Evolutionary conservation across 2,797 vertebrate species (phyloP), one percentile per base, ranked within the genome.

Genomic region (Bovichtus variegatus): DNA sequence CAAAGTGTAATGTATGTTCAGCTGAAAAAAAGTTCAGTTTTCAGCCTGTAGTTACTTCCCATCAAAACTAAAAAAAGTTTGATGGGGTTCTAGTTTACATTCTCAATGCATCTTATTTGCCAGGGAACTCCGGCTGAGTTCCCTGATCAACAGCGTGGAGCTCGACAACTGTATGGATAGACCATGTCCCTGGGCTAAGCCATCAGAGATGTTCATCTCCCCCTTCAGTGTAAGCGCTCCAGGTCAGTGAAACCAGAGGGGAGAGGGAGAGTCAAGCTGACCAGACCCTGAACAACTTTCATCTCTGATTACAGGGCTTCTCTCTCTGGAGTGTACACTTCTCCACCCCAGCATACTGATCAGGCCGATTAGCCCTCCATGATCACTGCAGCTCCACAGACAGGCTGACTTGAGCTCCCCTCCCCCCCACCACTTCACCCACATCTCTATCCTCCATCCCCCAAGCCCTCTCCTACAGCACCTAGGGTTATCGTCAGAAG

Each of bases 401-500:
- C 84, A 78, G 84, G 68, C 84, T 83, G 82, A 71, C 71, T 76
- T 5, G 31, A 41, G 23, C 29, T 9, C 50, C 70, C 55, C 47
- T 54, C 53, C 4, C 47, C 53, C 44, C 38, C n/a, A 60, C 34
- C 25, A 5, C 36, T 31, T 40, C 29, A 55, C 68, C 19, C 40
- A 63, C 59, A 19, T 23, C 49, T 71, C 66, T 54, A 62, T 71
- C 67, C 78, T 61, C 70, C 36, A 58, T 34, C 72, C 66, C 71
- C 58, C 68, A 73, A 68, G 68, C 87, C 71, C 58, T 68, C 83
- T 82, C 76, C 82, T 82, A 13, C 50, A 84, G 79, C 85, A 91
- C 89, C 91, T 86, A 64, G 84, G 90, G 91, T 91, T 89, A 90
- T 85, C 62, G 71, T 91, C 88, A 91, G 87, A 89, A 87, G 87